phyloP scores from a whole-genome alignment of 2,797 vertebrate genomes.

The Spea hammondii region DNA sequence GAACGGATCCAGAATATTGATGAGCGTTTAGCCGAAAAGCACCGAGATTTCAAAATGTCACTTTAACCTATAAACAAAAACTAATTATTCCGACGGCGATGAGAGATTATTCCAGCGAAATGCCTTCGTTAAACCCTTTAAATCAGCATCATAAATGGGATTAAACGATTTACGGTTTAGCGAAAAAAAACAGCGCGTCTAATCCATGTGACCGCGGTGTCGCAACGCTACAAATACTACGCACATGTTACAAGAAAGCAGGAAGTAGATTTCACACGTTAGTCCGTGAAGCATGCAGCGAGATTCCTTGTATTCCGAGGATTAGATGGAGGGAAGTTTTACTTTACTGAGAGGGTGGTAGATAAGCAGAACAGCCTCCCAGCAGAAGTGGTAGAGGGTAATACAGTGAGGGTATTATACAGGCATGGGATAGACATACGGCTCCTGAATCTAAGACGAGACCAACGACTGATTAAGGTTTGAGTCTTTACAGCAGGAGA shows the following conservation, averaged over 20 bases:
- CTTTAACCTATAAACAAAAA: conserved; percentile 41
- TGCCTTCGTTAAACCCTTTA: conserved; percentile 44
- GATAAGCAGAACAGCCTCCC: no score
- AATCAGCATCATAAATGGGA: conserved; percentile 28
- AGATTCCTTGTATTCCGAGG: background rate
- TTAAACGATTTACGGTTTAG: conserved; percentile 11
- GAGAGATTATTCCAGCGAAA: conserved; percentile 41
- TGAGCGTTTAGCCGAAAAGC: conserved; percentile 31
- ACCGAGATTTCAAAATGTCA: conserved; percentile 24
- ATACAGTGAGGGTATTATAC: no score
- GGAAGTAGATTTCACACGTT: background rate
- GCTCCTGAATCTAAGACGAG: no score
- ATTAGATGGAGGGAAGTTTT: no score
- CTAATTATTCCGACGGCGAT: conserved; percentile 37
- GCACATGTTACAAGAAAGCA: background rate
- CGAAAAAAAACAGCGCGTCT: background rate
- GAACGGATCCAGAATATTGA: conserved; percentile 35
- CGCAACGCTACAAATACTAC: background rate
- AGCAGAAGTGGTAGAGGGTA: no score
- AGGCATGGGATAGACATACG: no score
- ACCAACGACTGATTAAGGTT: no score
- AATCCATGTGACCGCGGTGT: background rate
- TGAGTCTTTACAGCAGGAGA: no score
- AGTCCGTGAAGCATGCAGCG: background rate
- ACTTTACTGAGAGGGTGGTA: no score